Conservation (phyloP, 1,140 invertebrate genomes). For the Phenacoccus solenopsis region DNA sequence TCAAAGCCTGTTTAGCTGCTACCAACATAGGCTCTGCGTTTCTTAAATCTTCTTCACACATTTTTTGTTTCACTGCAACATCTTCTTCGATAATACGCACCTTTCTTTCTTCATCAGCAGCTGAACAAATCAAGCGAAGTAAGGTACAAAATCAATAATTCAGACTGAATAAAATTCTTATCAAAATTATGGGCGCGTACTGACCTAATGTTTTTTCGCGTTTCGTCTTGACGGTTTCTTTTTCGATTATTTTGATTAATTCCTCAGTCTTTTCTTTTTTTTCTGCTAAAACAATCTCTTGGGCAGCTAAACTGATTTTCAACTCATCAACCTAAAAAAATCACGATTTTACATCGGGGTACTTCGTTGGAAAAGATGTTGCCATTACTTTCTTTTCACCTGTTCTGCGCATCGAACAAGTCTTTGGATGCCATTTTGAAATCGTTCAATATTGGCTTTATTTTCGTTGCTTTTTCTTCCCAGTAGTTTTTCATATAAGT, state of each 20-base stretch:
- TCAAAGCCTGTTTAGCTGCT: conserved; percentile 78
- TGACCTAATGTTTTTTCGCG: conserved; percentile 69
- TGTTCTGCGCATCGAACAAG: conserved; percentile 67
- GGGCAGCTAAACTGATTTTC: conserved; percentile 66
- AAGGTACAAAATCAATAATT: background rate
- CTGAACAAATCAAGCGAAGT: conserved; percentile 31
- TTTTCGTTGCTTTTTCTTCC: conserved; percentile 62
- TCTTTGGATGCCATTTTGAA: conserved; percentile 81
- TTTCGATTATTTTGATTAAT: conserved; percentile 76
- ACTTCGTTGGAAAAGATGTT: background rate
- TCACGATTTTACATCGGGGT: background rate
- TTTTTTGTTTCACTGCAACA: conserved; percentile 67
- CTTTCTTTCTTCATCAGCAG: conserved; percentile 74
- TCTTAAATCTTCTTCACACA: conserved; percentile 77
- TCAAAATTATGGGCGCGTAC: conserved; percentile 15
- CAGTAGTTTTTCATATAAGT: conserved; percentile 71
- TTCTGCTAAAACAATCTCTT: conserved; percentile 73
- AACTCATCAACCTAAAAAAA: conserved; percentile 46
- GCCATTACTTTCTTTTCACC: conserved; percentile 36
- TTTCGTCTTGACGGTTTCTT: conserved; percentile 79
- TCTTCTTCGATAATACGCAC: conserved; percentile 78
- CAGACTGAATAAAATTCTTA: background rate
- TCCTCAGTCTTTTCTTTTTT: conserved; percentile 84
- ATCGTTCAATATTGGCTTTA: conserved; percentile 58
- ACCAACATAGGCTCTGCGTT: conserved; percentile 81